These are phyloP conservation scores for Patella ulyssiponensis DNA, from an alignment of 2,888 invertebrate genomes.

Conservation along the genomic window DNA sequence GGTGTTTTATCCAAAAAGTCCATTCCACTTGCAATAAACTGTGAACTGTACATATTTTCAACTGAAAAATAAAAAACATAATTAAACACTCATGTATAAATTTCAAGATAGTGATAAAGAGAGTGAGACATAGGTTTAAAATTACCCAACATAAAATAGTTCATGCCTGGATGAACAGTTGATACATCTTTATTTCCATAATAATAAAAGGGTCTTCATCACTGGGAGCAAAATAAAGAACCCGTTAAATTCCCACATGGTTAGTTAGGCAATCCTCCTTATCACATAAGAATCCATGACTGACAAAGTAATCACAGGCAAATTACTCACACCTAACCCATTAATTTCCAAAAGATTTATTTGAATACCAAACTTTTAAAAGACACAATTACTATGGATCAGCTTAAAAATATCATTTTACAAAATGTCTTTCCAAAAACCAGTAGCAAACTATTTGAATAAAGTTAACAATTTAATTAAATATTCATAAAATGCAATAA, in stretches of 20 bases:
- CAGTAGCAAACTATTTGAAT: no score
- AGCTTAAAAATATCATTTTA: no score
- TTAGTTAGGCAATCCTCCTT: background rate
- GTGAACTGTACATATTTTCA: constrained; percentile 8
- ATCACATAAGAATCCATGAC: constrained; percentile 6
- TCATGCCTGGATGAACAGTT: background rate
- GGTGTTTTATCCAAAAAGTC: constrained; percentile 13
- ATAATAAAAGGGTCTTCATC: background rate
- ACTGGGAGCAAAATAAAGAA: constrained; percentile 10
- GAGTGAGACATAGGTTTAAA: no score
- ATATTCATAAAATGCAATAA: no score
- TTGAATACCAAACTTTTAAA: no score
- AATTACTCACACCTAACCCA: constrained; percentile 12
- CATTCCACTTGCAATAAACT: background rate
- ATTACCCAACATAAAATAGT: no score
- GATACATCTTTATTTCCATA: background rate
- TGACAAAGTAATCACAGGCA: background rate
- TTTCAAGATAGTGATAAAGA: no score
- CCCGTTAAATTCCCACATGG: background rate
- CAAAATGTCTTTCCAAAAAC: no score
- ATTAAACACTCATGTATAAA: background rate
- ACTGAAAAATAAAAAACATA: background rate
- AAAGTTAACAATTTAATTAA: no score
- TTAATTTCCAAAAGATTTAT: background rate
- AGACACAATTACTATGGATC: no score